Evolutionary conservation across 2,113 vertebrate species (phyloP).

Genomic region (Azemiops feae): DNA sequence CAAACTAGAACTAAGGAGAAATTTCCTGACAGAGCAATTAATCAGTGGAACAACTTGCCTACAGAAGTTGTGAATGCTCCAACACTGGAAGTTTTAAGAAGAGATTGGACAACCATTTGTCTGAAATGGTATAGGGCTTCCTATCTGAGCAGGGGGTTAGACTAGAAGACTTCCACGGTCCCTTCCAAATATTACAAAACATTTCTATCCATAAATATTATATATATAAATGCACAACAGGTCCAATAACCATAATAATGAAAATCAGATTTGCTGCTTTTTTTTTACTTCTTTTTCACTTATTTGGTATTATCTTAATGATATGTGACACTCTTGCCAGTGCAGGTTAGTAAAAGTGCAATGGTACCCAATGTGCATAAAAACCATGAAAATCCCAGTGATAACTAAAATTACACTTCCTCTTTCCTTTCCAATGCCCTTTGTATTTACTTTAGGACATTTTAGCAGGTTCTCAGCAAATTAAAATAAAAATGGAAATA

Average conservation of each 20-base stretch:
- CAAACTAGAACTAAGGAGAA: too few species aligned
- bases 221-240: slow-evolving; percentile 37
- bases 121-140: too few species aligned
- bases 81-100: too few species aligned
- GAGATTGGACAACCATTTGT: too few species aligned
- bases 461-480: slow-evolving; percentile 55
- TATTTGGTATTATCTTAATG: slow-evolving; percentile 61
- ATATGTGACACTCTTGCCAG: slow-evolving; percentile 63
- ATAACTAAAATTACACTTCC: slow-evolving; percentile 66
- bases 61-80: too few species aligned
- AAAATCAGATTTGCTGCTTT: slow-evolving; percentile 37
- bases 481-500: slow-evolving; percentile 63
- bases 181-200: neutral
- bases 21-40: too few species aligned
- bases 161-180: too few species aligned
- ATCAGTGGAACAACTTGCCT: too few species aligned
- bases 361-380: slow-evolving; percentile 58
- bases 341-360: slow-evolving; percentile 62
- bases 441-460: slow-evolving; percentile 54
- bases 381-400: slow-evolving; percentile 64
- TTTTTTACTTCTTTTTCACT: slow-evolving; percentile 36
- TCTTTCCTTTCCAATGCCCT: slow-evolving; percentile 50
- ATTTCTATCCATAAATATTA: slow-evolving; percentile 16
- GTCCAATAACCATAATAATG: slow-evolving; percentile 29
- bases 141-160: too few species aligned